Evolutionary conservation across 2,888 invertebrate genomes (phyloP).

Genomic region (Oligia strigilis): DNA sequence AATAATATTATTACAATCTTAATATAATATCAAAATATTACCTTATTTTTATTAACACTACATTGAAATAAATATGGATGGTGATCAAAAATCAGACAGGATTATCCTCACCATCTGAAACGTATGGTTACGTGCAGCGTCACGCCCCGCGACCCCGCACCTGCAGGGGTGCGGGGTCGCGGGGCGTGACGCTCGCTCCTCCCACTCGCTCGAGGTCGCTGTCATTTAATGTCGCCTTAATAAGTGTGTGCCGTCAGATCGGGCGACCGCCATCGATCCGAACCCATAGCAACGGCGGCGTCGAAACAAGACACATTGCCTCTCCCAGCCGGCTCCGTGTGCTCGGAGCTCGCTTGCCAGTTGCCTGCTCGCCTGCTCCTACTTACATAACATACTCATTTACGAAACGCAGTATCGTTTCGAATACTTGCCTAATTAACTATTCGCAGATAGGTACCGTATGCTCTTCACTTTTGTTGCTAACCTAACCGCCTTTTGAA

Average conservation of each 20-base stretch:
- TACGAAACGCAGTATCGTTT: slow-evolving; percentile 67
- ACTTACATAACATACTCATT: slow-evolving; percentile 74
- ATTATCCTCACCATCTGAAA: no score
- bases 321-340: slow-evolving; percentile 35
- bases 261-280: slow-evolving; percentile 62
- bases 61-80: no score
- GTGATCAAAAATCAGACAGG: no score
- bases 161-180: no score
- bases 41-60: no score
- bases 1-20: no score
- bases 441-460: slow-evolving; percentile 71
- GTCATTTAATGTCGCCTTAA: no score
- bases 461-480: slow-evolving; percentile 25
- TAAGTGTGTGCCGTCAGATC: slow-evolving; percentile 63
- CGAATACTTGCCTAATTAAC: slow-evolving; percentile 70
- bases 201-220: no score
- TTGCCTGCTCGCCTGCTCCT: slow-evolving; percentile 39
- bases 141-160: no score
- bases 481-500: slow-evolving; percentile 36
- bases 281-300: slow-evolving; percentile 61
- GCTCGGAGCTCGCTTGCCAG: slow-evolving; percentile 35
- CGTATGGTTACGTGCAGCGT: no score
- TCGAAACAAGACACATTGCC: slow-evolving; percentile 61
- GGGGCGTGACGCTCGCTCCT: no score
- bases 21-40: no score